These are phyloP conservation scores for Hymenopus coronatus DNA, from an alignment of 2,888 invertebrate species.

Conservation along the genomic window DNA sequence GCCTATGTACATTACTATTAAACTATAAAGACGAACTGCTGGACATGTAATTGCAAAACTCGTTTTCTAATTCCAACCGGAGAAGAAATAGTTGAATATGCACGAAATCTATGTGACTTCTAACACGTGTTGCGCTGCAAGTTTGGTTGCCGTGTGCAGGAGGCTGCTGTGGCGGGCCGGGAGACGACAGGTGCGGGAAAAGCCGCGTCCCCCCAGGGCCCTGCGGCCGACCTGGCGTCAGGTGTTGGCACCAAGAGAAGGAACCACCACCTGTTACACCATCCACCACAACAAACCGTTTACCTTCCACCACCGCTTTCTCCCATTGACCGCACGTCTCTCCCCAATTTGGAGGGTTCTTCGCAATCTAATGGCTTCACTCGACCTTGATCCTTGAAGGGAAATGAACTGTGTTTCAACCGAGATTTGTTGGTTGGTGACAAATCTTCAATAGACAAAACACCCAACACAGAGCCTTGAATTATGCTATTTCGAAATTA, in stretches of 20 bases:
- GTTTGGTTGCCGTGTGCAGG: slow-evolving; percentile 4
- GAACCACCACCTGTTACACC: slow-evolving; percentile 22
- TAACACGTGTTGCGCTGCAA: not conserved
- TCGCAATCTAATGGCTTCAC: not conserved
- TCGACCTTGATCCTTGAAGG: not conserved
- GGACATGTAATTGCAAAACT: no score
- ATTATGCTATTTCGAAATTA: no score
- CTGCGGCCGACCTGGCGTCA: slow-evolving; percentile 23
- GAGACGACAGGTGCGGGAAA: slow-evolving; percentile 29
- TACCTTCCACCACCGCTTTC: not conserved
- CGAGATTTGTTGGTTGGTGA: not conserved
- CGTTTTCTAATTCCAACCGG: no score
- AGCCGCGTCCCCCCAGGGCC: slow-evolving; percentile 19
- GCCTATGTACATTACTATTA: no score
- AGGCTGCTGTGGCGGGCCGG: not conserved
- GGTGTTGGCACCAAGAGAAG: slow-evolving; percentile 27
- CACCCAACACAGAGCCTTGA: no score
- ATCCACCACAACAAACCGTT: not conserved
- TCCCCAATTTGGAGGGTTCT: not conserved
- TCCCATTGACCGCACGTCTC: not conserved
- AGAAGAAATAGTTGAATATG: no score
- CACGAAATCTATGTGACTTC: no score
- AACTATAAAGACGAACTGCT: no score
- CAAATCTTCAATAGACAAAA: no score
- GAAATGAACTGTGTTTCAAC: not conserved